Conservation (phyloP, 2,113 vertebrate species). For the Atractosteus spatula region DNA sequence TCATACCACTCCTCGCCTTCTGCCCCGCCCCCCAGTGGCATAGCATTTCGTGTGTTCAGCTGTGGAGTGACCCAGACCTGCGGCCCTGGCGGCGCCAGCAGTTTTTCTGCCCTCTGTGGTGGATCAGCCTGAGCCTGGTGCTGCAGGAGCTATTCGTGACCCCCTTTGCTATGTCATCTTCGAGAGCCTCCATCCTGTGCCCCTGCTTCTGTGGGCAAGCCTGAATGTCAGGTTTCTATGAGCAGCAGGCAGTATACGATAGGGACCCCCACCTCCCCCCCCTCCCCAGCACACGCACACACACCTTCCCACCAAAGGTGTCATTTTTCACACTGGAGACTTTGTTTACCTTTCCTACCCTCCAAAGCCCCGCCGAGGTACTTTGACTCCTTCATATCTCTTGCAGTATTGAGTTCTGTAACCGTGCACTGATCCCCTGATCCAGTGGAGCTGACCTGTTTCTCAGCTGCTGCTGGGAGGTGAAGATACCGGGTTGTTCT, state of each 20-base stretch:
- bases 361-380: background rate
- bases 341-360: slow-evolving; percentile 36
- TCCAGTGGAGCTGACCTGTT: too few species aligned
- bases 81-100: slow-evolving; percentile 69
- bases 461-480: too few species aligned
- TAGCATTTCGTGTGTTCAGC: slow-evolving; percentile 79
- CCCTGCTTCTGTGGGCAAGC: background rate
- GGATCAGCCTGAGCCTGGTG: slow-evolving; percentile 49
- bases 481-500: too few species aligned
- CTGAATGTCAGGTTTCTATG: background rate
- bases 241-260: background rate
- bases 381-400: background rate
- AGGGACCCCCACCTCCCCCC: background rate
- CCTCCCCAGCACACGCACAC: too few species aligned
- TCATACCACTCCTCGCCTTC: slow-evolving; percentile 60
- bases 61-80: slow-evolving; percentile 76
- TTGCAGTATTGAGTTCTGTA: background rate
- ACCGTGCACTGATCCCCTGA: background rate
- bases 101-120: slow-evolving; percentile 65
- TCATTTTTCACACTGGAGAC: background rate
- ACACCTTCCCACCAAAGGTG: background rate
- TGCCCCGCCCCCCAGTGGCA: slow-evolving; percentile 68
- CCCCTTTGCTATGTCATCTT: slow-evolving; percentile 55
- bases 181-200: slow-evolving; percentile 37
- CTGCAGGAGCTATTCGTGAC: slow-evolving; percentile 52